A percentile compares a stretch with the other conserved stretches of the same genome.
Conservation (phyloP, 2,113 vertebrate genomes). For the Paraplagusia blochii region DNA sequence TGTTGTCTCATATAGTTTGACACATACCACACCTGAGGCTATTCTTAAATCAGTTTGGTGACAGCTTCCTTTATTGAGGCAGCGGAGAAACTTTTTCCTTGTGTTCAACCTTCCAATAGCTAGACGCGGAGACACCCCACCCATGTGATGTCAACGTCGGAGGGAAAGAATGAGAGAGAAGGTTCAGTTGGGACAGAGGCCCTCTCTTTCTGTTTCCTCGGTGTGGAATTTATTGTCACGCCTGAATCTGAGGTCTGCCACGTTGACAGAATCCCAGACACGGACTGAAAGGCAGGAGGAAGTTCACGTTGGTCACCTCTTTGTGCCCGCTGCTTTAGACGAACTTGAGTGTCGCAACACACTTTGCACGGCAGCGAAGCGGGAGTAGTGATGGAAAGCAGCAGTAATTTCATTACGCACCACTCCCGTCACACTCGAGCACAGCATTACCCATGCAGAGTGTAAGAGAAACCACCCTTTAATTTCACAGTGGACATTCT, state of each 20-base stretch:
- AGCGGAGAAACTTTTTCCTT: conserved; percentile 25
- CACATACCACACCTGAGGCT: conserved; percentile 42
- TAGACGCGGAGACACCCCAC: conserved; percentile 8
- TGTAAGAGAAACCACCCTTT: conserved; percentile 28
- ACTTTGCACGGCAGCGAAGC: conserved; percentile 28
- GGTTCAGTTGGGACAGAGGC: conserved; percentile 30
- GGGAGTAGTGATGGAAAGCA: conserved; percentile 23
- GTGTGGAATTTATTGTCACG: conserved; percentile 40
- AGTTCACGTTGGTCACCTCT: conserved; percentile 23
- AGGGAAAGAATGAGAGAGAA: conserved; percentile 35
- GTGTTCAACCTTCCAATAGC: conserved; percentile 13
- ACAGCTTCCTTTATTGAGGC: conserved; percentile 14
- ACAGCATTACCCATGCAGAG: background rate
- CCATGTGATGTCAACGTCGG: conserved; percentile 21
- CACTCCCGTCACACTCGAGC: conserved; percentile 19
- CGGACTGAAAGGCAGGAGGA: conserved; percentile 46
- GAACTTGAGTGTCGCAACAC: conserved; percentile 42
- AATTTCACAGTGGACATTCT: conserved; percentile 22
- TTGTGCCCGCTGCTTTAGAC: conserved; percentile 28
- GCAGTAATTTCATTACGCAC: conserved; percentile 53
- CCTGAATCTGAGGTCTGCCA: conserved; percentile 55
- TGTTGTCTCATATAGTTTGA: conserved; percentile 27
- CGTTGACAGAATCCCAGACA: conserved; percentile 61
- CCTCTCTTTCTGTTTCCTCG: conserved; percentile 20
- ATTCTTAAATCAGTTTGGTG: conserved; percentile 25